Evolutionary conservation across 1,140 invertebrate genomes (phyloP).

Genomic region (Andricus grossulariae): DNA sequence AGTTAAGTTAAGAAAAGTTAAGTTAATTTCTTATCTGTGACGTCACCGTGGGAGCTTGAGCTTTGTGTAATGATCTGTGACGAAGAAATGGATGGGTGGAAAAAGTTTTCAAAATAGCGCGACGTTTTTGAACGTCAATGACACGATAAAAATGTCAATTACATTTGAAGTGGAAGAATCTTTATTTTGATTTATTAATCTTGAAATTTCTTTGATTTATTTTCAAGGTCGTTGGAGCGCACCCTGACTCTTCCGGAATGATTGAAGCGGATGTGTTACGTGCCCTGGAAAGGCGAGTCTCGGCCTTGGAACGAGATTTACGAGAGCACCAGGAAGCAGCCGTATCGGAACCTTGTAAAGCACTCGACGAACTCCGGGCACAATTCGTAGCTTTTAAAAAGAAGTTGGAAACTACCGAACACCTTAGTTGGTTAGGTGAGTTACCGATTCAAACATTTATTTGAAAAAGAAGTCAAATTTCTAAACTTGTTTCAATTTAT

Average conservation of each 20-base stretch:
- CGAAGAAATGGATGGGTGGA: too few species aligned
- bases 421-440: conserved; percentile 84
- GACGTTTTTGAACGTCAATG: too few species aligned
- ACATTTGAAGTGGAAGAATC: too few species aligned
- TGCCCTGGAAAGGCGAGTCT: conserved; percentile 77
- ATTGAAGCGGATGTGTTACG: conserved; percentile 76
- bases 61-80: too few species aligned
- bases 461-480: background rate
- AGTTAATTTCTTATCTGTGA: too few species aligned
- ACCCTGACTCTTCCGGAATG: conserved; percentile 72
- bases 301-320: conserved; percentile 79
- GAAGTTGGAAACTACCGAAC: conserved; percentile 83
- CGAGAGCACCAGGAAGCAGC: conserved; percentile 66
- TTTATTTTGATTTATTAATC: background rate
- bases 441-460: background rate
- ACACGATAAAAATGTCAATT: too few species aligned
- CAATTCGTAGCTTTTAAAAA: conserved; percentile 82
- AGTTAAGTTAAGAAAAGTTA: too few species aligned
- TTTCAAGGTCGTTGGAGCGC: conserved; percentile 69
- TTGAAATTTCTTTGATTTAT: background rate
- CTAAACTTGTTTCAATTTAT: too few species aligned
- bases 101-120: too few species aligned
- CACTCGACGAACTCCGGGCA: conserved; percentile 79
- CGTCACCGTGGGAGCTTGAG: too few species aligned
- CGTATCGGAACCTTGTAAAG: conserved; percentile 69